phyloP scores from a whole-genome alignment of 2,888 invertebrate species.

The Platycnemis pennipes region DNA sequence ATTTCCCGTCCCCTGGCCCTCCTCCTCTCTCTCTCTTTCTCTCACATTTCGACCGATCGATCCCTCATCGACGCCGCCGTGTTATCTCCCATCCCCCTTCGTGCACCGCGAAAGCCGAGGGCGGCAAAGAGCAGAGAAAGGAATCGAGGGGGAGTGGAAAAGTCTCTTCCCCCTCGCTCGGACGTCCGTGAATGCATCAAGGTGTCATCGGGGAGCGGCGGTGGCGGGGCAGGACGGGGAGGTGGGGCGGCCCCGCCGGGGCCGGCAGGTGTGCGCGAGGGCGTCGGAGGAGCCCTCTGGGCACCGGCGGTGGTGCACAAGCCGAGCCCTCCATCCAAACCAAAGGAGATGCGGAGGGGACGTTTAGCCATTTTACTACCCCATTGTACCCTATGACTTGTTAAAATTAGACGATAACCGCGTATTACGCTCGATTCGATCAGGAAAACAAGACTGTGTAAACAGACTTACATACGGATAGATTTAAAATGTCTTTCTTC shows the following conservation, averaged over 20 bases:
- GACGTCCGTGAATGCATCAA: slow-evolving; percentile 24
- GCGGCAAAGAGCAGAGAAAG: background rate
- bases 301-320: too few relatives aligned
- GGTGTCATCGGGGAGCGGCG: background rate
- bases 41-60: slow-evolving; percentile 26
- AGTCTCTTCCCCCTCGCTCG: background rate
- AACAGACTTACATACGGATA: too few relatives aligned
- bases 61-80: slow-evolving; percentile 35
- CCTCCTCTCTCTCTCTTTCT: background rate
- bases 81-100: background rate
- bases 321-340: too few relatives aligned
- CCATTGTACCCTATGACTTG: too few relatives aligned
- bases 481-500: too few relatives aligned
- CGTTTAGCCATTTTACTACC: too few relatives aligned
- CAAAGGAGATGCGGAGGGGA: too few relatives aligned
- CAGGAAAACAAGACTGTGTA: too few relatives aligned
- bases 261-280: background rate
- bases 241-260: background rate
- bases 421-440: too few relatives aligned
- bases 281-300: background rate
- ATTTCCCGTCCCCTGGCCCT: background rate
- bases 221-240: background rate
- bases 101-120: background rate
- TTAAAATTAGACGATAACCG: too few relatives aligned
- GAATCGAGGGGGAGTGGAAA: background rate